Percentiles rank a stretch among this genome's conserved stretches.
These are phyloP conservation scores for Tipula helvola DNA, from an alignment of 2,888 invertebrate genomes.

Conservation along the genomic window DNA sequence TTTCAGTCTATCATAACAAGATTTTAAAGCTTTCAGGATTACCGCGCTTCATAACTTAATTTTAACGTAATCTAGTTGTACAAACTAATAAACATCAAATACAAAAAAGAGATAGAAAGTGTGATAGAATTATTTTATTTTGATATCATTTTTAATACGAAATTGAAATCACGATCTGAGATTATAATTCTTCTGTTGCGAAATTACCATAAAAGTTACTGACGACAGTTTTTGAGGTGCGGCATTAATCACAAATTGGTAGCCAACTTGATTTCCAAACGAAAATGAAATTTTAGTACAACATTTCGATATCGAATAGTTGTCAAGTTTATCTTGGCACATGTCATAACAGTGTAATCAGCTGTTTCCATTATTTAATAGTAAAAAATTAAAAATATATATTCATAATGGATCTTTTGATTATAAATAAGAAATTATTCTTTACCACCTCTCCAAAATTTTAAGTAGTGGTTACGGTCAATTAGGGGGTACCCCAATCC, in stretches of 20 bases:
- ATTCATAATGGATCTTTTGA: slow-evolving; percentile 6
- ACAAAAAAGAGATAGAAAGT: no score
- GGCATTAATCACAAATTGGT: background rate
- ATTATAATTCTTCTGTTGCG: no score
- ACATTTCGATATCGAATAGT: background rate
- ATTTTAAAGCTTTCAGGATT: no score
- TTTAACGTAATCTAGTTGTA: no score
- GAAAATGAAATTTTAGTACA: background rate
- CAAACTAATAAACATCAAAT: no score
- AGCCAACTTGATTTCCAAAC: background rate
- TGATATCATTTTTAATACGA: no score
- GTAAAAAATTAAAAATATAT: background rate
- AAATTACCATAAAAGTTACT: no score
- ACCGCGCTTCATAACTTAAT: no score
- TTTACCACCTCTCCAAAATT: slow-evolving; percentile 4
- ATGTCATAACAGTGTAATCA: background rate
- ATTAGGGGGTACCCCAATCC: background rate
- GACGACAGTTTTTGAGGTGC: no score
- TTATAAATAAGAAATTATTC: background rate
- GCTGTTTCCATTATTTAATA: background rate
- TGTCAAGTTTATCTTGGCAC: background rate
- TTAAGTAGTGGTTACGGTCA: slow-evolving; percentile 4
- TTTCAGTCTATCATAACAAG: no score
- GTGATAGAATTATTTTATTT: no score
- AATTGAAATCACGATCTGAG: no score